Conservation (phyloP, 2,888 invertebrate genomes). For the Chymomyza fuscimana region DNA sequence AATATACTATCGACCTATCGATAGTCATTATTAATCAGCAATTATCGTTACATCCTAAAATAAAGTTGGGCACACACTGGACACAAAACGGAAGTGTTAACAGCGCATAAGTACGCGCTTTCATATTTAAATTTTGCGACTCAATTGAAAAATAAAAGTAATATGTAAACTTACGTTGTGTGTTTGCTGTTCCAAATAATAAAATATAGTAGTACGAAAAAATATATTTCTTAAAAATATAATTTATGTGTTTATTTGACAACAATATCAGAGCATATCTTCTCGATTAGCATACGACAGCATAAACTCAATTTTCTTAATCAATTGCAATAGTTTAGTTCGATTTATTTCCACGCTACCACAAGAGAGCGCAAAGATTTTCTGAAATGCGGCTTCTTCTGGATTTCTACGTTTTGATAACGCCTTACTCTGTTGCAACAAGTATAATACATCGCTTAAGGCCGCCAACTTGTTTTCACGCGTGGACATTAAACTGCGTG, state of each 20-base stretch:
- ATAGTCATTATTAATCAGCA: too few species aligned
- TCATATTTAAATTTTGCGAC: too few species aligned
- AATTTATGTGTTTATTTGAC: constrained; percentile 22
- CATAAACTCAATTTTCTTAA: constrained; percentile 87
- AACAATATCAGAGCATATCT: constrained; percentile 34
- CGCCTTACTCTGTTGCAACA: constrained; percentile 81
- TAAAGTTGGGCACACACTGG: too few species aligned
- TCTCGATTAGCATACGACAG: constrained; percentile 81
- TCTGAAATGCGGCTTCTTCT: constrained; percentile 77
- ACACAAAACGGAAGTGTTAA: too few species aligned
- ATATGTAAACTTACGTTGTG: too few species aligned
- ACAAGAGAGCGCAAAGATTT: constrained; percentile 82
- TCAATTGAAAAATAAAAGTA: too few species aligned
- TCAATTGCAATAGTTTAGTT: constrained; percentile 81
- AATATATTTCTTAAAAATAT: background rate
- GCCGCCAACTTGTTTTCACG: constrained; percentile 84
- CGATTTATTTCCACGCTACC: constrained; percentile 81
- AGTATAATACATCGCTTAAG: constrained; percentile 84
- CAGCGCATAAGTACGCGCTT: too few species aligned
- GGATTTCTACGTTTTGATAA: constrained; percentile 44
- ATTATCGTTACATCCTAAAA: too few species aligned
- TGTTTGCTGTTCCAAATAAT: too few species aligned
- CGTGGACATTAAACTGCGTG: constrained; percentile 83
- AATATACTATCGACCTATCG: too few species aligned
- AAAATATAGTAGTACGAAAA: background rate